A percentile compares a stretch with the other conserved stretches of the same genome.
These are phyloP conservation scores for Megalops atlanticus DNA, from an alignment of 2,113 vertebrate species.

Conservation along the genomic window DNA sequence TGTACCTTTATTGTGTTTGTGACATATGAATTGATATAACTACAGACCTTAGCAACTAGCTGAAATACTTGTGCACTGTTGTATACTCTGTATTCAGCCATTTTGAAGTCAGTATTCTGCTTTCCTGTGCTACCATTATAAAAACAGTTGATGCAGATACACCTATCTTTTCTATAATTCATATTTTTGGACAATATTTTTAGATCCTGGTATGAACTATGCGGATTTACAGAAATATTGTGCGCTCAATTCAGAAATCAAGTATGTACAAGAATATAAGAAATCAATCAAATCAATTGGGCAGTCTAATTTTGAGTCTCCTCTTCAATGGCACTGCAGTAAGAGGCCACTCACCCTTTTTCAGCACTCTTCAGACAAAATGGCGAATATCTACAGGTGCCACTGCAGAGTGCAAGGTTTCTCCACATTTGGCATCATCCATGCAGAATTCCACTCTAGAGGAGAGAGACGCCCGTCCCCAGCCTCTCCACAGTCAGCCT, in stretches of 20 bases:
- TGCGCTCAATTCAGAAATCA: neutral
- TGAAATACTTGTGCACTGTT: neutral
- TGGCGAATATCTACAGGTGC: neutral
- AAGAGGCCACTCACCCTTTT: neutral
- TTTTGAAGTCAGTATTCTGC: neutral
- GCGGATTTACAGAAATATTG: neutral
- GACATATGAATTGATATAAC: neutral
- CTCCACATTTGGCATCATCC: neutral
- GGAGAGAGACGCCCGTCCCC: neutral
- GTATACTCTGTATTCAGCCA: neutral
- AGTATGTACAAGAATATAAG: neutral
- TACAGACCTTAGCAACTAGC: neutral
- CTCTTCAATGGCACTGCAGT: neutral
- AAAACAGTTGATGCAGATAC: neutral
- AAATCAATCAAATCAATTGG: neutral
- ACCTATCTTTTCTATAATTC: constrained; percentile 1
- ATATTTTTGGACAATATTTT: neutral
- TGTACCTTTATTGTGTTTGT: neutral
- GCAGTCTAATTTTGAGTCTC: neutral
- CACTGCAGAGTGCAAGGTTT: no score
- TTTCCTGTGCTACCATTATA: neutral
- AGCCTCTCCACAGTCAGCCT: neutral
- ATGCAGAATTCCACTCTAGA: neutral
- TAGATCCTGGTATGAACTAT: no score
- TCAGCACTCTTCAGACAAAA: neutral